phyloP scores from a whole-genome alignment of 1,140 invertebrate genomes.

The Macrosteles quadrilineatus region DNA sequence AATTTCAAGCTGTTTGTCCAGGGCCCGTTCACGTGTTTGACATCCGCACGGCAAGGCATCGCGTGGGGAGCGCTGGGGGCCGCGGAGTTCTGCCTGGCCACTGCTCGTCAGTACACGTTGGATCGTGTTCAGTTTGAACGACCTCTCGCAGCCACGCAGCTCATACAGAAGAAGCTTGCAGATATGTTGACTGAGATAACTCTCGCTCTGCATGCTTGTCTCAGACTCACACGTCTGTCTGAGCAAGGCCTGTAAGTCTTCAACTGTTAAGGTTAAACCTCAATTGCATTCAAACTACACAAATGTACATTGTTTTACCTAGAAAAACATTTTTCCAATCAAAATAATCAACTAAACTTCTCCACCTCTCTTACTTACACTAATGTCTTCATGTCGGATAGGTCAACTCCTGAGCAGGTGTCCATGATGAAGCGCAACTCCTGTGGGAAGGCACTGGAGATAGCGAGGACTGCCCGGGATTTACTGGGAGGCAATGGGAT shows the following conservation, averaged over 20 bases:
- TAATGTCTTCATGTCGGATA: no score
- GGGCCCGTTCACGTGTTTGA: constrained; percentile 95
- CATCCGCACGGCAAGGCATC: constrained; percentile 96
- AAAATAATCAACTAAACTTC: no score
- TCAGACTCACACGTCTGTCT: constrained; percentile 91
- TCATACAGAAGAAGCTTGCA: constrained; percentile 97
- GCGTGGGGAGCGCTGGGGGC: constrained; percentile 96
- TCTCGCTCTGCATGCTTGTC: constrained; percentile 82
- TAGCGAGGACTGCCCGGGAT: constrained; percentile 88
- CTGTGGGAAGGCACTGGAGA: constrained; percentile 92
- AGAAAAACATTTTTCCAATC: not conserved
- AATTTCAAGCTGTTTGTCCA: no score
- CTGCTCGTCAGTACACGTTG: constrained; percentile 87
- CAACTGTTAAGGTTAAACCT: not conserved
- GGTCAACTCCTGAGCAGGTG: constrained; percentile 84
- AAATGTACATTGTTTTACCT: not conserved
- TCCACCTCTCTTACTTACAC: no score
- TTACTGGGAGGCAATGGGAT: constrained; percentile 97
- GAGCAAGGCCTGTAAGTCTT: constrained; percentile 74
- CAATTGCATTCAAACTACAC: not conserved
- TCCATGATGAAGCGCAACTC: constrained; percentile 96
- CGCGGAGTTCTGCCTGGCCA: constrained; percentile 89
- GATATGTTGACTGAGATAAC: constrained; percentile 97
- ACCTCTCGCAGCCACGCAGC: constrained; percentile 92
- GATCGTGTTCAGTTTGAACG: constrained; percentile 93